Evolutionary conservation across 2,797 vertebrate genomes (phyloP).

Genomic region (Semaprochilodus insignis): DNA sequence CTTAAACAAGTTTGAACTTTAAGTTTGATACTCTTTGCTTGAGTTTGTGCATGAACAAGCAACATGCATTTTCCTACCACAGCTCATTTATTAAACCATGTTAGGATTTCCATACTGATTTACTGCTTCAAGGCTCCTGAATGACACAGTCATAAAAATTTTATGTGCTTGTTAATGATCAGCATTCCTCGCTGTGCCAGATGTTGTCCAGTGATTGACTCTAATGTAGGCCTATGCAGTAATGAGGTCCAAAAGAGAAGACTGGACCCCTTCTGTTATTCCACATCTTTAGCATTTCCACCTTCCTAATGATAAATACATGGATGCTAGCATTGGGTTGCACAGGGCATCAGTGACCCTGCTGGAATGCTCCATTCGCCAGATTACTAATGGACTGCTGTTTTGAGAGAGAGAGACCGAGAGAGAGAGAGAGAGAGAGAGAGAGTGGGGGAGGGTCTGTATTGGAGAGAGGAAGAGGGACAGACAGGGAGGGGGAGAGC

Average conservation of each 20-base stretch:
- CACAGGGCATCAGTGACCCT: background rate
- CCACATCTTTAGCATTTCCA: background rate
- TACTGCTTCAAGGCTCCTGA: background rate
- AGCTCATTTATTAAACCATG: background rate
- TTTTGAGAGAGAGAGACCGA: background rate
- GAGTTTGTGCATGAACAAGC: background rate
- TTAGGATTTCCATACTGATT: background rate
- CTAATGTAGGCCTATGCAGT: background rate
- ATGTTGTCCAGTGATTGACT: background rate
- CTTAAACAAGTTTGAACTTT: background rate
- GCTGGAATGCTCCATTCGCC: background rate
- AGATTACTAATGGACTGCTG: background rate
- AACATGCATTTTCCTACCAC: background rate
- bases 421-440: background rate
- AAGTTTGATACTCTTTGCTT: background rate
- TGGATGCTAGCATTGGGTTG: background rate
- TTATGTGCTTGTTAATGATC: slow-evolving; percentile 23
- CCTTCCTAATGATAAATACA: background rate
- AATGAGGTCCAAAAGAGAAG: slow-evolving; percentile 5
- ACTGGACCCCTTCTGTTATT: background rate
- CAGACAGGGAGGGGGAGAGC: background rate
- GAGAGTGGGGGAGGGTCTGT: background rate
- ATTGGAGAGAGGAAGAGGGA: background rate
- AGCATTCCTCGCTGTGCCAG: background rate
- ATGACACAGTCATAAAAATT: background rate